These are phyloP conservation scores for Phasianus colchicus DNA, from an alignment of 2,113 vertebrate genomes.

Conservation along the genomic window DNA sequence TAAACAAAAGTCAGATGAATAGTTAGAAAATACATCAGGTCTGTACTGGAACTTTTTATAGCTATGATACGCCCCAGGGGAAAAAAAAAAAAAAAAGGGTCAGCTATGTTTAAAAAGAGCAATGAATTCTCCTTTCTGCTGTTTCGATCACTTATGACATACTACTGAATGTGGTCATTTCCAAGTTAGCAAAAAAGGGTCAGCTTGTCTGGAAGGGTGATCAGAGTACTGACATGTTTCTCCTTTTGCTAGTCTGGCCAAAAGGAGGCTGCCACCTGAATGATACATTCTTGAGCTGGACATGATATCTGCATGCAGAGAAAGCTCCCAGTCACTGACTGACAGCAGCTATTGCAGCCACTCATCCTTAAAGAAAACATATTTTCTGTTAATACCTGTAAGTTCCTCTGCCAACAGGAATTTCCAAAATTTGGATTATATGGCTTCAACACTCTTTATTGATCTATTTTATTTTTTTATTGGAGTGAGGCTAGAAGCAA, in stretches of 20 bases:
- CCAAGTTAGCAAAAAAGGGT: background rate
- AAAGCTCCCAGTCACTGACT: background rate
- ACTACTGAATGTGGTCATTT: background rate
- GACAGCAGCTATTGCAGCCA: constrained; percentile 23
- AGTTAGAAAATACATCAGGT: background rate
- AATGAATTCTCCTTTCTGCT: background rate
- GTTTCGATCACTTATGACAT: background rate
- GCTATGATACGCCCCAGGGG: background rate
- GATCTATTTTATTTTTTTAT: constrained; percentile 29
- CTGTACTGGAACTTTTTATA: background rate
- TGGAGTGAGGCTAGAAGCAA: constrained; percentile 3
- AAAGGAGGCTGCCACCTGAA: background rate
- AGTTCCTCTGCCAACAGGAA: constrained; percentile 9
- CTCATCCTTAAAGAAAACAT: constrained; percentile 32
- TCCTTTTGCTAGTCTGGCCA: background rate
- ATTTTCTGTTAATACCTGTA: background rate
- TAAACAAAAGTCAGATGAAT: background rate
- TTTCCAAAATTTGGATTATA: constrained; percentile 48
- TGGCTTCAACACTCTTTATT: background rate
- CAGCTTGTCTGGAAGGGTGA: background rate
- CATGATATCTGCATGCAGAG: background rate
- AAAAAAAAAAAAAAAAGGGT: background rate
- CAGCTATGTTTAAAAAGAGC: background rate
- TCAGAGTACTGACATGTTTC: background rate
- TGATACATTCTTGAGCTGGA: background rate